Percentiles rank a stretch among this genome's conserved stretches.
Conservation (phyloP, 1,140 invertebrate genomes). For the Teleopsis dalmanni region DNA sequence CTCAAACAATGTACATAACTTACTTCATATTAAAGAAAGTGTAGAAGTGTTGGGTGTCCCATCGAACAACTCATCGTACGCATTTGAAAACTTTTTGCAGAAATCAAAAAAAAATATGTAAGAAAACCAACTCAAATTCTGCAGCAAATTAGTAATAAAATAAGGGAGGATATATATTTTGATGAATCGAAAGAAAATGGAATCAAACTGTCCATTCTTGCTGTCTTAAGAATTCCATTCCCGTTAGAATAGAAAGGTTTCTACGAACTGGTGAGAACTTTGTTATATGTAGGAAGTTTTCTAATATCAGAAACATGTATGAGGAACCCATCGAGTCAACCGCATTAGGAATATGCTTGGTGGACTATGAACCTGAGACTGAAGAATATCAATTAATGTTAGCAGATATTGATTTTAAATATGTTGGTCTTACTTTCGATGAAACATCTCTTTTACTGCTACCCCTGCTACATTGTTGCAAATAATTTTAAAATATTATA, state of each 20-base stretch:
- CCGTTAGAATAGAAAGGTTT: neutral
- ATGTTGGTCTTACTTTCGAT: too few species aligned
- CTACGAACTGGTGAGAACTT: too few species aligned
- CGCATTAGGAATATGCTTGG: neutral
- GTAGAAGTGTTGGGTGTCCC: conserved; percentile 2
- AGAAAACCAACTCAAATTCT: conserved; percentile 7
- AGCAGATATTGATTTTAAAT: too few species aligned
- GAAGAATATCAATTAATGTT: too few species aligned
- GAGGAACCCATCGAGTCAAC: neutral
- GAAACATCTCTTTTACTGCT: too few species aligned
- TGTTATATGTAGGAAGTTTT: neutral
- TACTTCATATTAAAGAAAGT: conserved; percentile 8
- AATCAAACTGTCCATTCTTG: neutral
- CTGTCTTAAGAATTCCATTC: conserved; percentile 1
- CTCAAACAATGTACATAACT: conserved; percentile 7
- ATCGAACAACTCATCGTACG: neutral
- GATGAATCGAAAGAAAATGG: neutral
- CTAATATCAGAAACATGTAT: conserved; percentile 1
- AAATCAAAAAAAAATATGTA: conserved; percentile 4
- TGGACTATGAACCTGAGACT: neutral
- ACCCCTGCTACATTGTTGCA: too few species aligned
- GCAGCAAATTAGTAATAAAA: conserved; percentile 7
- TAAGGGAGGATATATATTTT: neutral
- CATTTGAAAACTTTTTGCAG: conserved; percentile 13
- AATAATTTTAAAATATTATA: too few species aligned